Conservation (phyloP, 2,113 vertebrate genomes). For the Hypocryptadius cinnamomeus region DNA sequence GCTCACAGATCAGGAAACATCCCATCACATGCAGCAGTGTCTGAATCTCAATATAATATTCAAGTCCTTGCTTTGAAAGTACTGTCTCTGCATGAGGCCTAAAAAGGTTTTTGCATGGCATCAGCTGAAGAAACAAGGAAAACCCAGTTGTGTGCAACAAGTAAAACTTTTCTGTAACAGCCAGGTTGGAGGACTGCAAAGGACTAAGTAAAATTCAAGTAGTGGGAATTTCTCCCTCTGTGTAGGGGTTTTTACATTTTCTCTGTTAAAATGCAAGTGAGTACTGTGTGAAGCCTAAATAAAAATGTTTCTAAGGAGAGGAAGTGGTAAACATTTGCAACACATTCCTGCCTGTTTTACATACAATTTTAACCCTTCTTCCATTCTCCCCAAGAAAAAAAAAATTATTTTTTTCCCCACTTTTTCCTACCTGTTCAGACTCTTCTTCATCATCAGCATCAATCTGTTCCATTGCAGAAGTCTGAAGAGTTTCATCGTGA, state of each 20-base stretch:
- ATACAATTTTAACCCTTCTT: not conserved
- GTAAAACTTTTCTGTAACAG: not conserved
- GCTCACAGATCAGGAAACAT: not conserved
- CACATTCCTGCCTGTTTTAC: not conserved
- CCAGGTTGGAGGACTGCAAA: not conserved
- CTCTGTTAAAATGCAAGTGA: not conserved
- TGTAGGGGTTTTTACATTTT: not conserved
- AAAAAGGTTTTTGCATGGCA: not conserved
- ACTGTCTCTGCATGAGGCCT: not conserved
- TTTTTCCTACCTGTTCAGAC: conserved; percentile 66
- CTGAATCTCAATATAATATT: not conserved
- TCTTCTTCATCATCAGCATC: conserved; percentile 85
- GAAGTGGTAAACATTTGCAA: not conserved
- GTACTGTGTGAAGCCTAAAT: not conserved
- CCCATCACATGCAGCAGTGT: not conserved
- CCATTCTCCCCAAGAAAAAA: not conserved
- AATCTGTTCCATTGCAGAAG: conserved; percentile 69
- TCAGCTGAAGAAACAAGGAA: not conserved
- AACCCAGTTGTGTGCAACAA: not conserved
- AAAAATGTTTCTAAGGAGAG: not conserved
- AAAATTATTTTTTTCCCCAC: not conserved
- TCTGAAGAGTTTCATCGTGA: conserved; percentile 72
- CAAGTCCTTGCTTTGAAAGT: not conserved
- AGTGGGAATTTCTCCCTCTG: not conserved
- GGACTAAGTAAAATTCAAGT: not conserved